Conservation (phyloP, 2,113 vertebrate species). For the Brienomyrus longianalis region DNA sequence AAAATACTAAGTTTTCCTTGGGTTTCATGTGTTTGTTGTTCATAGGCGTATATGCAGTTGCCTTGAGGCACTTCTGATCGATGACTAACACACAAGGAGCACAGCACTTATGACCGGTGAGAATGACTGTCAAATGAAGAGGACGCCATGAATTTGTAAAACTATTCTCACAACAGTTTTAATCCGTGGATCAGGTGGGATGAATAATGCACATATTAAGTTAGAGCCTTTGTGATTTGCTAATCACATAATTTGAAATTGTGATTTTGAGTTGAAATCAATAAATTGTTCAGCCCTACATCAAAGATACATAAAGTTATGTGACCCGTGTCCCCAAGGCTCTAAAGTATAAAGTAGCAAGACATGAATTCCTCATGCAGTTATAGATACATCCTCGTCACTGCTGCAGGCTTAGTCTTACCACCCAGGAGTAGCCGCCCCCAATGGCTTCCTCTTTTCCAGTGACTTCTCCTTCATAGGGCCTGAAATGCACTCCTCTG, state of each 20-base stretch:
- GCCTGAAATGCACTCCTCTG: slow-evolving; percentile 49
- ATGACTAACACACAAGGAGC: no score
- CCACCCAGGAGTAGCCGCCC: slow-evolving; percentile 57
- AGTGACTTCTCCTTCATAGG: slow-evolving; percentile 48
- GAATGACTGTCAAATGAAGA: no score
- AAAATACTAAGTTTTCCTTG: no score
- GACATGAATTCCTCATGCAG: neutral
- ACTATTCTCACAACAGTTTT: neutral
- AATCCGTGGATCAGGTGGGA: neutral
- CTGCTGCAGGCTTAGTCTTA: slow-evolving; percentile 33
- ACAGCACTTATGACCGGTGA: no score
- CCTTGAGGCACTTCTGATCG: no score
- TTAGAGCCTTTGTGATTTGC: neutral
- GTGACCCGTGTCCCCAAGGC: neutral
- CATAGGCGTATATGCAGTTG: no score
- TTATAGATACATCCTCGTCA: neutral
- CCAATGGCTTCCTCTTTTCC: slow-evolving; percentile 46
- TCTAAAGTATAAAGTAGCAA: neutral
- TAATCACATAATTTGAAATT: neutral
- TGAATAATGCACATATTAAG: neutral
- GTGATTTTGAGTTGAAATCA: neutral
- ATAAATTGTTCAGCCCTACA: neutral
- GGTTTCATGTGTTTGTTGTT: no score
- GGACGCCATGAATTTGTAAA: neutral
- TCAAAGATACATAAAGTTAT: neutral